Evolutionary conservation across 2,113 vertebrate species (phyloP), one percentile per base, ranked within the genome.

Genomic region (Trichechus manatus): DNA sequence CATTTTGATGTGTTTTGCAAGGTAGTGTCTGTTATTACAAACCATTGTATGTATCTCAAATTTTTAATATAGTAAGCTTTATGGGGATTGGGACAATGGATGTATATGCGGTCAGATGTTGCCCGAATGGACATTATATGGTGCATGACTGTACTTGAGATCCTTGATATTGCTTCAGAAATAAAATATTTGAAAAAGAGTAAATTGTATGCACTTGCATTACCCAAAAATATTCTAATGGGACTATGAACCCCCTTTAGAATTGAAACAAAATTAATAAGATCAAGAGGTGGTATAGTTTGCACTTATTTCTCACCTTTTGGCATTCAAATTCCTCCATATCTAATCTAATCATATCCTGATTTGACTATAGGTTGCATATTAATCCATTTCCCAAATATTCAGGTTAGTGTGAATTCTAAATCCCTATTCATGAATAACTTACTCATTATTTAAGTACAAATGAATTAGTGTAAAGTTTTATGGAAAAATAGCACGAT

Each of bases 321-420:
- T 79, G 5, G 29, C 79, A 80, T 27, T 92, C 10, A 93, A 68
- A 95, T 84, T 94, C 83, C 23, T 94, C 75, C 61, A 59, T 25
- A 85, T n/a, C 0, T 89, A 96, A 96, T 82, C 33, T 93, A 93
- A 92, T 91, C 17, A 91, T 80, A 53, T 81, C 63, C 9, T 92
- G 61, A 97, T 96, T 97, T 93, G 96, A 23, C 83, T 91, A 27
- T 39, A 96, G 56, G 75, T 97, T 89, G 92, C 44, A 29, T 77
- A 93, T 93, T 96, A 96, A 97, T 95, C 98, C 97, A 92, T 88
- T 94, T 91, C 66, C 79, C 74, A 98, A 96, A 97, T 97, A 96
- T 97, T 96, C 3, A 74, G 85, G 33, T 81, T 68, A 33, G 17
- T 47, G 29, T 81, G 83, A 72, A 78, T 88, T 92, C 97, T 93